Base-by-base conservation (phyloP, 92 coral and sea anemone species). In the Actinernus sp. region DNA sequence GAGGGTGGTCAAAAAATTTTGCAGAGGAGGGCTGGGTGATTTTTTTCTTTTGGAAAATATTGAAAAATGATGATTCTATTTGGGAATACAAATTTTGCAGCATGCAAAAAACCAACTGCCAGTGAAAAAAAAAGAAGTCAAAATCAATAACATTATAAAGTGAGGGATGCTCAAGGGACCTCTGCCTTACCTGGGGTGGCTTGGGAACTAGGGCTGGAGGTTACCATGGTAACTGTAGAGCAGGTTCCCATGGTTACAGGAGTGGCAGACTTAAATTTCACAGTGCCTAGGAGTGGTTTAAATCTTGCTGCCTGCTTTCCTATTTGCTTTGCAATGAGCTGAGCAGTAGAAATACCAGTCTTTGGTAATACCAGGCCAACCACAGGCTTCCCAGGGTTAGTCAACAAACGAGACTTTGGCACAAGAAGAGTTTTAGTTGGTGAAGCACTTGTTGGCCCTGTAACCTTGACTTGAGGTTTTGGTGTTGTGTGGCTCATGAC, bases 211-310 rank as follows among this genome's bases (percentile, higher is more conserved):
- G 92, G 83, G 39, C 89, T 90, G 41, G 96, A 84, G 22, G 96
- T 74, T 54, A 82, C 92, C 87, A 90, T 86, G 19, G 92, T 90
- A 75, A 86, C 92, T 38, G 92, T 78, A 1, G 96, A 85, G 28
- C 81, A 44, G 17, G 92, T 62, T 37, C 92, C 96, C 83, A 85
- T 81, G 25, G 92, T 74, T 22, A 79, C 94, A 19, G 96, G 87
- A 22, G 97, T 87, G 55, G 81, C 87, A 19, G 95, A 55, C 74
- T 87, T 91, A 60, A 83, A 79, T 63, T 91, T 91, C 27, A 95
- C 97, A 34, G 97, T 85, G 8, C 95, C 92, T 20, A 97, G 87
- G 17, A 95, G 58, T 24, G 95, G 73, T 61, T 95, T 95, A 34
- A 95, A 91, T 51, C 74, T 67, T 14, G 89, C 53, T 47, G 77